Conservation (phyloP, 2,113 vertebrate genomes). For the Rhea pennata region DNA sequence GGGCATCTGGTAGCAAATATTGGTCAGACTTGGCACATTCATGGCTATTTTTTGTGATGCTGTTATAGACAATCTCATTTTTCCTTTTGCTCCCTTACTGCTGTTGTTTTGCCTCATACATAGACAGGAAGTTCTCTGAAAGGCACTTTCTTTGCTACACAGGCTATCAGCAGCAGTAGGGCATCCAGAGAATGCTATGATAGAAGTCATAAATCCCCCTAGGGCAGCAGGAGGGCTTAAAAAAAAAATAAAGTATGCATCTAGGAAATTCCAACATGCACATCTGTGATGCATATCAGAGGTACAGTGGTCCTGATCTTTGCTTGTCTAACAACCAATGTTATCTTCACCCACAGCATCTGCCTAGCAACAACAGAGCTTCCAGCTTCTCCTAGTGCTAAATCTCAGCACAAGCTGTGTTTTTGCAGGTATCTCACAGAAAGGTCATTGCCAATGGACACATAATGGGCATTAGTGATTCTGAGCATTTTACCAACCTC, state of each 20-base stretch:
- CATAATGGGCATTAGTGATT: slow-evolving; percentile 21
- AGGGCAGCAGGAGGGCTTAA: not conserved
- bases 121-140: not conserved
- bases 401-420: not conserved
- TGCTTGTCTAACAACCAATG: not conserved
- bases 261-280: not conserved
- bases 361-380: not conserved
- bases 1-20: not conserved
- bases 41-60: not conserved
- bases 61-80: not conserved
- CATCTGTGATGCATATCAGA: not conserved
- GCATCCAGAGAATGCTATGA: not conserved
- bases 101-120: not conserved
- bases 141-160: not conserved
- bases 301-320: not conserved
- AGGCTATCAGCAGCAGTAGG: not conserved
- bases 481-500: slow-evolving; percentile 23
- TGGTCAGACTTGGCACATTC: not conserved
- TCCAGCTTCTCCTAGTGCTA: not conserved
- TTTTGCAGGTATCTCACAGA: not conserved
- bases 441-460: slow-evolving; percentile 17
- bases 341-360: not conserved
- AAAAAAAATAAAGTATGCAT: not conserved
- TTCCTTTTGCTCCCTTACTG: not conserved
- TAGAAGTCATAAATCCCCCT: not conserved